These are phyloP conservation scores for Byasa hedistus DNA, from an alignment of 2,888 invertebrate species.

Conservation along the genomic window DNA sequence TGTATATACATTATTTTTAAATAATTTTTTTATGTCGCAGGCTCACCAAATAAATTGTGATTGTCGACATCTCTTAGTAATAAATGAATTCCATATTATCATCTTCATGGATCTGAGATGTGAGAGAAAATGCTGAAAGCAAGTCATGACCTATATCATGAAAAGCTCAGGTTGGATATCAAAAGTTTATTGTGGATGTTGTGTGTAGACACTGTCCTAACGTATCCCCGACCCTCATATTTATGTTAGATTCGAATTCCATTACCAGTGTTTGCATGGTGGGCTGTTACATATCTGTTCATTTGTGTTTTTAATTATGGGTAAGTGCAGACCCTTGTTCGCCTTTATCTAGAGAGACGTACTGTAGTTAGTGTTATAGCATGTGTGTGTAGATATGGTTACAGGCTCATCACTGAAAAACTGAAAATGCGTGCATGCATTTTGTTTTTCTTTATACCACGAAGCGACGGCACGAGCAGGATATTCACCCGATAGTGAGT, in stretches of 20 bases:
- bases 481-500: too few relatives aligned
- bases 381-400: neutral
- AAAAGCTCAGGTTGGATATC: constrained; percentile 20
- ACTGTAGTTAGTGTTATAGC: constrained; percentile 3
- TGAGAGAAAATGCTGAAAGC: constrained; percentile 14
- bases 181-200: constrained; percentile 16
- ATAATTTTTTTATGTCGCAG: constrained; percentile 15
- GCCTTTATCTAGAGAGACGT: neutral
- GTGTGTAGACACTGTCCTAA: constrained; percentile 16
- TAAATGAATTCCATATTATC: constrained; percentile 4
- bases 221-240: constrained; percentile 1
- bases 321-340: neutral
- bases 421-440: neutral
- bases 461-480: neutral
- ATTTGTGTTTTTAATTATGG: neutral
- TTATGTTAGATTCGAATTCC: constrained; percentile 12
- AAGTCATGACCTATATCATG: constrained; percentile 15
- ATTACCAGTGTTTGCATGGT: constrained; percentile 20
- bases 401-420: neutral
- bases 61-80: neutral
- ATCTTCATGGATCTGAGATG: constrained; percentile 5
- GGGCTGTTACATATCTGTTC: neutral
- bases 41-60: neutral
- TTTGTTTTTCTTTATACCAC: neutral
- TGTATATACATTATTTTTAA: too few relatives aligned